These are phyloP conservation scores for Pristionchus mayeri DNA, from an alignment of 2,888 invertebrate genomes.

Conservation along the genomic window DNA sequence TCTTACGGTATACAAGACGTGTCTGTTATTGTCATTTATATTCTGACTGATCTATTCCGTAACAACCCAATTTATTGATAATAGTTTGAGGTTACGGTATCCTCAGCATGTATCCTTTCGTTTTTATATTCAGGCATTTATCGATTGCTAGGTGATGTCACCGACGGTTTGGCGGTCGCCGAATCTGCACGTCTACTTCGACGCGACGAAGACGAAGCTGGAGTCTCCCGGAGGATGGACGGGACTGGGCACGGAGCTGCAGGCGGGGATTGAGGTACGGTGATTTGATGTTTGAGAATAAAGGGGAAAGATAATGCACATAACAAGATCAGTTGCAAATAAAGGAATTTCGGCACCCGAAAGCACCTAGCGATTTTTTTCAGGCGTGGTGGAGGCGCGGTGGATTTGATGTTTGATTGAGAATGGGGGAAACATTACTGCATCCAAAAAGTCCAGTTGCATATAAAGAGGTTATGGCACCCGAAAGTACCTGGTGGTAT, in stretches of 20 bases:
- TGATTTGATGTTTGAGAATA: too few species aligned
- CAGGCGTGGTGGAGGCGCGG: too few species aligned
- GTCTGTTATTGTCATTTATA: background rate
- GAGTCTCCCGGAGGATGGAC: background rate
- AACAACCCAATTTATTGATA: background rate
- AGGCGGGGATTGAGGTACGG: conserved; percentile 30
- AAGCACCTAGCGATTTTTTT: too few species aligned
- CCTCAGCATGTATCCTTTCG: background rate
- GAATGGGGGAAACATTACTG: too few species aligned
- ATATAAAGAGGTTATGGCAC: too few species aligned
- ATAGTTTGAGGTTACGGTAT: background rate
- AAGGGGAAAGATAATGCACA: too few species aligned
- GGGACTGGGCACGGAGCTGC: background rate
- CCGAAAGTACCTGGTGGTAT: too few species aligned
- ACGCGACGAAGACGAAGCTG: background rate
- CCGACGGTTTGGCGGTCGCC: background rate
- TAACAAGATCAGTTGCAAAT: too few species aligned
- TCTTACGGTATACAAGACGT: background rate
- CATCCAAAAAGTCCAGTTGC: too few species aligned
- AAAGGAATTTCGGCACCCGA: too few species aligned
- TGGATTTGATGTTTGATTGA: too few species aligned
- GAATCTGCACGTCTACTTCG: conserved; percentile 38
- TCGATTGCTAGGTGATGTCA: conserved; percentile 32
- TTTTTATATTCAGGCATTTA: background rate
- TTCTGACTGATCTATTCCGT: background rate